Evolutionary conservation across 1,140 invertebrate species (phyloP), one percentile per base, ranked within the genome.

Genomic region (Pseudomyrmex gracilis): DNA sequence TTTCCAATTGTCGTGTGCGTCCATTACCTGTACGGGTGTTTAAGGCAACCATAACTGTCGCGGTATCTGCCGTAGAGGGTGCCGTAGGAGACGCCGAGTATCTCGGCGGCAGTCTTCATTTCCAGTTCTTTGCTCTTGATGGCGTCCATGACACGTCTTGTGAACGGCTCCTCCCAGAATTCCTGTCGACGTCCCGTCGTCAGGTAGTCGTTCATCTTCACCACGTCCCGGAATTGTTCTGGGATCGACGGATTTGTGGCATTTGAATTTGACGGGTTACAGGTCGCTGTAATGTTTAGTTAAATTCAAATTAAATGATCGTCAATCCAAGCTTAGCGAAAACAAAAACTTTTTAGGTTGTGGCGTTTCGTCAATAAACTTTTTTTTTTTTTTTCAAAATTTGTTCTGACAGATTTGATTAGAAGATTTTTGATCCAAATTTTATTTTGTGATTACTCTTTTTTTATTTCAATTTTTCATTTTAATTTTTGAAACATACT

Each of bases 21-120:
- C 47, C 86, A 90, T 93, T 93, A 97, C 97, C 96, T 96, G 90
- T 97, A 97, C 13, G 97, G 96, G 90, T 96, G 95, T 93, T 98
- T 98, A 76, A 98, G 96, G 92, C 97, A 98, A 20, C 97, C 97
- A 92, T 98, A 98, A 51, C 97, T 97, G 93, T 98, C 97, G 9
- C 97, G 94, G 93, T 98, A 98, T 89, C 97, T 94, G 22, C 97
- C 97, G 90, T 98, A 98, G 2, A 98, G 95, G 2, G 97, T 98
- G 12, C 97, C 97, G 93, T 98, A 98, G 12, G 97, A 98, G 1
- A 98, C 97, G 17, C 97, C 97, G 66, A 98, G 94, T 60, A 98
- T 95, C 92, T 98, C 97, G 7, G 97, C 97, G n/a, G 97, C 98
- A 82, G 97, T 97, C 94, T 98, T 98, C 98, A 98, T 98, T 94